A percentile compares a stretch with the other conserved stretches of the same genome.
Conservation (phyloP, 2,888 invertebrate species). For the Cistogaster globosa region DNA sequence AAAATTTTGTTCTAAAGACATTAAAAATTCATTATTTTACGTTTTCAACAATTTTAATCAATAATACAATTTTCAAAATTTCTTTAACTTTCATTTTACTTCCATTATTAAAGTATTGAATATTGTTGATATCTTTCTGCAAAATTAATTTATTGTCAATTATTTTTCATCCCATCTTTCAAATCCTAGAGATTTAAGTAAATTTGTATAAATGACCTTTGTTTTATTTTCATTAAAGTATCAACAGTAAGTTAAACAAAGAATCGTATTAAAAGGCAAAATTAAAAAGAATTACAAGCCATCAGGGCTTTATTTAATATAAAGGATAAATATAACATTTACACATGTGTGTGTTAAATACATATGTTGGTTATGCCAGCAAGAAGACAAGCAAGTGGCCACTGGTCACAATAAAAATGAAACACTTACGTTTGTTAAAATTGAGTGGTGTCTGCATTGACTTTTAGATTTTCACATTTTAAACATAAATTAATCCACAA, state of each 20-base stretch:
- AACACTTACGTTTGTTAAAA: not conserved
- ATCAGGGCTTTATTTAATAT: conserved; percentile 14
- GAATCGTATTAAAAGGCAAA: conserved; percentile 25
- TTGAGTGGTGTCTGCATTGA: not conserved
- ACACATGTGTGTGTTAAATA: conserved; percentile 4
- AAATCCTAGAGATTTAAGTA: conserved; percentile 13
- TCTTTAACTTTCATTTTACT: not conserved
- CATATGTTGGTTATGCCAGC: not conserved
- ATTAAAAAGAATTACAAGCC: conserved; percentile 23
- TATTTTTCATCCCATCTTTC: conserved; percentile 8
- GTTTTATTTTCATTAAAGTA: conserved; percentile 36
- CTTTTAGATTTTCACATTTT: conserved; percentile 33
- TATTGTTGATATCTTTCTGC: not conserved
- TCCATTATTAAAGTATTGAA: not conserved
- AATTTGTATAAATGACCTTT: conserved; percentile 17
- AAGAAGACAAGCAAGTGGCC: not conserved
- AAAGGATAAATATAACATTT: conserved; percentile 1
- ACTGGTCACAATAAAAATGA: not conserved
- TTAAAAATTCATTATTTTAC: not conserved
- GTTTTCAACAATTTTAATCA: not conserved
- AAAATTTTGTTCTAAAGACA: no score
- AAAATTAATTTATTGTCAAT: conserved; percentile 22
- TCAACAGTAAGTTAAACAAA: conserved; percentile 43
- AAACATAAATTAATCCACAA: conserved; percentile 11
- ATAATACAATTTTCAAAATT: not conserved